Evolutionary conservation across 1,140 invertebrate genomes (phyloP), one percentile per base, ranked within the genome.

Genomic region (Trichogramma pretiosum): DNA sequence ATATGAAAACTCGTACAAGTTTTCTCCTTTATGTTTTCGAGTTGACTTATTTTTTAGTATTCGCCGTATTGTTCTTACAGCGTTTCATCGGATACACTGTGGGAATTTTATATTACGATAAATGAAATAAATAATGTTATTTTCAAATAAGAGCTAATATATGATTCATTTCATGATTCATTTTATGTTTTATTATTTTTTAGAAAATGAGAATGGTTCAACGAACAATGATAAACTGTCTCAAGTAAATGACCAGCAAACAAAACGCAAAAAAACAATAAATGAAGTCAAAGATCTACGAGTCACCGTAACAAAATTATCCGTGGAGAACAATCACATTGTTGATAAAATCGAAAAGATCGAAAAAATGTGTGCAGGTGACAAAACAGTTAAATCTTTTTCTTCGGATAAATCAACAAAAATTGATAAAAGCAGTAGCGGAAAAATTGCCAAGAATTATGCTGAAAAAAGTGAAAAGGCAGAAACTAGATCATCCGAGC

Each of bases 251-350:
- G 70, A 73, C 23, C 28, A 49, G n/a, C 66, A 65, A 22, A 70
- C 69, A 1, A 64, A 63, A 4, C 65, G 75, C 18, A 77, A 76
- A 48, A 70, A 72, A 48, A 76, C 77, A 53, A 72, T 76, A 22
- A n/a, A n/a, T n/a, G n/a, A n/a, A n/a, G 70, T 77, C 0, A 71
- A 71, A 46, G 74, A 78, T 55, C 57, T 77, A n/a, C 60, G 73
- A 0, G 73, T 77, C 0, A 75, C 72, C 3, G 71, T 76, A 1
- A 75, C 72, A 5, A 76, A 77, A 60, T 52, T 76, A 2, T 56
- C 65, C 0, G 61, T 63, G 0, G 74, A 77, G 5, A 55, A 48
- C 28, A 61, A 67, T 14, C 26, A 37, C 8, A 48, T 57, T 33
- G 48, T 67, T 3, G 56, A 61, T 22, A 59, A 67, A 14, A 44